phyloP scores from a whole-genome alignment of 2,888 invertebrate genomes.

The Craniophora ligustri region DNA sequence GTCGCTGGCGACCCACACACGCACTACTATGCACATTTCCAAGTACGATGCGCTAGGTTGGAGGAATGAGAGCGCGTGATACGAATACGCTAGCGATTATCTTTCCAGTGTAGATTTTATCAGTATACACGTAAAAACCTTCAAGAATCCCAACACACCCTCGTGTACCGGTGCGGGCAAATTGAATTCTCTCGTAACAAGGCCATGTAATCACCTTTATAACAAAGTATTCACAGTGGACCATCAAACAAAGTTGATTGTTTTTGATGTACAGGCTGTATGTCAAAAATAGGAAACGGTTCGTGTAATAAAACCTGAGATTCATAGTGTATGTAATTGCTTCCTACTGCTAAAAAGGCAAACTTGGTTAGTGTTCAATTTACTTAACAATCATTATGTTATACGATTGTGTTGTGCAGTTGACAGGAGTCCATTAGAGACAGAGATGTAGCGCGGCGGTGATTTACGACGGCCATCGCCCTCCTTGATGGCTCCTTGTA shows the following conservation, averaged over 20 bases:
- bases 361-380: slow-evolving; percentile 54
- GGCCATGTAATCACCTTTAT: slow-evolving; percentile 67
- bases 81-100: slow-evolving; percentile 77
- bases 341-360: slow-evolving; percentile 42
- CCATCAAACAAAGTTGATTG: slow-evolving; percentile 49
- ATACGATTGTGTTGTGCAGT: slow-evolving; percentile 48
- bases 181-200: slow-evolving; percentile 76
- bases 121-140: slow-evolving; percentile 70
- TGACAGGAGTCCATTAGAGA: slow-evolving; percentile 63
- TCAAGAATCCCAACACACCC: slow-evolving; percentile 71
- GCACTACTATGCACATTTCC: slow-evolving; percentile 79
- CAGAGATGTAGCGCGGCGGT: slow-evolving; percentile 56
- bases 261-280: no score
- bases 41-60: slow-evolving; percentile 84
- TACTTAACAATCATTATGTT: slow-evolving; percentile 45
- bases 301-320: slow-evolving; percentile 18
- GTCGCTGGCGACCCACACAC: slow-evolving; percentile 76
- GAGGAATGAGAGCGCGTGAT: slow-evolving; percentile 84
- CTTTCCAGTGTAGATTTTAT: slow-evolving; percentile 76
- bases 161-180: slow-evolving; percentile 70
- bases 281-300: slow-evolving; percentile 33
- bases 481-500: slow-evolving; percentile 65
- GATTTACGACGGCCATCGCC: slow-evolving; percentile 65
- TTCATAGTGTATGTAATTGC: slow-evolving; percentile 31
- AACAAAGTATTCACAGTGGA: slow-evolving; percentile 64